Evolutionary conservation across 53 echinoderm and acorn worm genomes (phyloP).

Genomic region (Patiria pectinifera): DNA sequence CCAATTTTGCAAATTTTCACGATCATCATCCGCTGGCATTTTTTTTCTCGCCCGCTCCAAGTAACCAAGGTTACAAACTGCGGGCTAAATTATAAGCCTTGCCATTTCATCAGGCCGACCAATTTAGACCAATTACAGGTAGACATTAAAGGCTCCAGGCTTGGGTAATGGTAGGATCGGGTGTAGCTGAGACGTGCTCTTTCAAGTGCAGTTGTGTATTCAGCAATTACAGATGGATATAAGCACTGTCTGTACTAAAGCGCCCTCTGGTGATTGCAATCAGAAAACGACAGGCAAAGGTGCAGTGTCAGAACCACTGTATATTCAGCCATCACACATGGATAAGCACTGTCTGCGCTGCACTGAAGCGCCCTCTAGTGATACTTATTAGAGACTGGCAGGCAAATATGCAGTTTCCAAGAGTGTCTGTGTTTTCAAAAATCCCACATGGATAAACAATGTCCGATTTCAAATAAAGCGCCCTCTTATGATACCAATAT

Average conservation of each 20-base stretch:
- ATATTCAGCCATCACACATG: too few species aligned
- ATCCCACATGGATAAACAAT: too few species aligned
- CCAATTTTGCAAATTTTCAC: neutral
- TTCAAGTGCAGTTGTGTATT: too few species aligned
- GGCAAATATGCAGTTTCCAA: too few species aligned
- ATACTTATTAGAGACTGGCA: too few species aligned
- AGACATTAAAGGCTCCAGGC: neutral
- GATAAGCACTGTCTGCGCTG: neutral
- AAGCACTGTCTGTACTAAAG: too few species aligned
- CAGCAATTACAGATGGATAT: too few species aligned
- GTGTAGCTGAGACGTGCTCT: neutral
- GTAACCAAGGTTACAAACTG: conserved; percentile 3
- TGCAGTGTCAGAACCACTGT: neutral
- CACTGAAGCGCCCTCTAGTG: neutral
- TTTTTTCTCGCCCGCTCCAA: neutral
- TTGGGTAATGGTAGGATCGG: neutral
- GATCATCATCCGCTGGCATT: neutral
- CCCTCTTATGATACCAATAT: too few species aligned
- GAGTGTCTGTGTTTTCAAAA: too few species aligned
- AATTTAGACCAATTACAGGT: conserved; percentile 19
- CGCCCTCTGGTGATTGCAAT: too few species aligned
- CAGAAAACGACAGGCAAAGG: neutral
- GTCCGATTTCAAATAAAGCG: too few species aligned
- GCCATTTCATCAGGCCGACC: neutral
- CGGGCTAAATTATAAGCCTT: neutral